Conservation (phyloP, 2,113 vertebrate species). For the Saccopteryx leptura region DNA sequence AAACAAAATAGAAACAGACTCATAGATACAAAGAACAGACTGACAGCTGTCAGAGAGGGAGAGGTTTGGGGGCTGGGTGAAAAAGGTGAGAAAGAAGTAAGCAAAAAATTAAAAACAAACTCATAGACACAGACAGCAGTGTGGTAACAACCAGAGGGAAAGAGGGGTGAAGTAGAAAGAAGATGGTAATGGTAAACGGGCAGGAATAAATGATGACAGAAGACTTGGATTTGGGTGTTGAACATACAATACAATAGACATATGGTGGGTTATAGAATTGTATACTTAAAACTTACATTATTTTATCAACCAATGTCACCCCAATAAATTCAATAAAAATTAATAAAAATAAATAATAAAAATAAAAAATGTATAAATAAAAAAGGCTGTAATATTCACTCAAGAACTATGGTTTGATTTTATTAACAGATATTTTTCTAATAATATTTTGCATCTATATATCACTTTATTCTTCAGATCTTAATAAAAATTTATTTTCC, state of each 20-base stretch:
- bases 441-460: not conserved
- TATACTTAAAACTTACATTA: not conserved
- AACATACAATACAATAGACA: not conserved
- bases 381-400: constrained; percentile 19
- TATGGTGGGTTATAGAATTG: not conserved
- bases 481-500: not conserved
- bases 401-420: not conserved
- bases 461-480: constrained; percentile 33
- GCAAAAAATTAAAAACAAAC: not conserved
- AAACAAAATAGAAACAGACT: not conserved
- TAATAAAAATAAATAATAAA: not conserved
- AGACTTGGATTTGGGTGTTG: not conserved
- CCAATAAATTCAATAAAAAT: not conserved
- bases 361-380: not conserved
- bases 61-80: not conserved
- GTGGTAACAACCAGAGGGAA: not conserved
- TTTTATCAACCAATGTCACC: not conserved
- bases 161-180: not conserved
- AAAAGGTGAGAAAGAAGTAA: not conserved
- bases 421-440: not conserved
- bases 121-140: not conserved
- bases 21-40: not conserved
- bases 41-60: not conserved
- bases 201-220: not conserved
- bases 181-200: not conserved